These are phyloP conservation scores for Eristalis intricaria DNA, from an alignment of 2,888 invertebrate genomes.

Conservation along the genomic window DNA sequence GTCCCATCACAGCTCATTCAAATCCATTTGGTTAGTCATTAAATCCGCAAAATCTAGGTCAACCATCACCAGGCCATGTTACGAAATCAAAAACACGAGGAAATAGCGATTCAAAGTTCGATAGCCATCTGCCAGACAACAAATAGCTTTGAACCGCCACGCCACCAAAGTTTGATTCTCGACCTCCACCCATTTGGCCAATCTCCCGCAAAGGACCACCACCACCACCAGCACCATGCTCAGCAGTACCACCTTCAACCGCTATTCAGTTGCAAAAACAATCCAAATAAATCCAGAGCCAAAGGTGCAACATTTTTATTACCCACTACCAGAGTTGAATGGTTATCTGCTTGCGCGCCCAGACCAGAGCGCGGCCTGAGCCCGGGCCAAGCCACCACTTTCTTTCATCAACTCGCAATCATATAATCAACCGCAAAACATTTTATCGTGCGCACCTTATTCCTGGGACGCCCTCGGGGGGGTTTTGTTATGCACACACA, in stretches of 20 bases:
- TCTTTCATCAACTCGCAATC: slow-evolving; percentile 69
- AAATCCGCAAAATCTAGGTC: background rate
- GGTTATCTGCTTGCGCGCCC: slow-evolving; percentile 2
- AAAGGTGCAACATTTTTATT: slow-evolving; percentile 70
- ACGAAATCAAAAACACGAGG: background rate
- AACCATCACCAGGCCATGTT: background rate
- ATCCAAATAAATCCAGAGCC: slow-evolving; percentile 58
- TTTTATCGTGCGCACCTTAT: slow-evolving; percentile 71
- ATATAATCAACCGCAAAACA: slow-evolving; percentile 71
- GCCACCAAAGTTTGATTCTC: slow-evolving; percentile 33
- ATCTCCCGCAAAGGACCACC: slow-evolving; percentile 31
- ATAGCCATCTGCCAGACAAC: background rate
- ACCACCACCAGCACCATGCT: background rate
- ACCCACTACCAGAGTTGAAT: slow-evolving; percentile 63
- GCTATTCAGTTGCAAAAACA: slow-evolving; percentile 49
- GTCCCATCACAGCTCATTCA: too few species aligned
- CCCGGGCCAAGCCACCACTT: slow-evolving; percentile 50
- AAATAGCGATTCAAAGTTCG: background rate
- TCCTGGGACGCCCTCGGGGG: slow-evolving; percentile 62
- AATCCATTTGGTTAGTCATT: background rate
- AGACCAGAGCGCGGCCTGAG: background rate
- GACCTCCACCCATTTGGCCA: slow-evolving; percentile 50
- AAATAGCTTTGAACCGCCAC: slow-evolving; percentile 24
- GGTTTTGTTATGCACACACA: slow-evolving; percentile 45
- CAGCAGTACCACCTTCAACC: background rate